Percentiles rank a stretch among this genome's conserved stretches.
Evolutionary conservation across 2,113 vertebrate species (phyloP).

Genomic region (Corynorhinus townsendii): DNA sequence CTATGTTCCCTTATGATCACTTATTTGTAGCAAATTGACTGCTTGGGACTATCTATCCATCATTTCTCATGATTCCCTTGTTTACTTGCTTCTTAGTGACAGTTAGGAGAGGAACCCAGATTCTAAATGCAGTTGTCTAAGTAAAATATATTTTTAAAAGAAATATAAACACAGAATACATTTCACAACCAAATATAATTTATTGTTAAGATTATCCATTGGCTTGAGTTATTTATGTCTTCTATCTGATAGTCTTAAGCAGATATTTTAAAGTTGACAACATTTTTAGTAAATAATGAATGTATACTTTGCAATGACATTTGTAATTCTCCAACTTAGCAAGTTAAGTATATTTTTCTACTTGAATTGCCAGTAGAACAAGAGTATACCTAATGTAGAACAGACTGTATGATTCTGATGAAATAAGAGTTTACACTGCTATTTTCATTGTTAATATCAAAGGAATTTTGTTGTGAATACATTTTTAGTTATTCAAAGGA

Average conservation of each 20-base stretch:
- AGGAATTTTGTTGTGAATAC: conserved; percentile 4
- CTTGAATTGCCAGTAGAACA: conserved; percentile 37
- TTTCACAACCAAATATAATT: conserved; percentile 31
- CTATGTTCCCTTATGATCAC: no score
- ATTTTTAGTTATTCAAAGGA: conserved; percentile 23
- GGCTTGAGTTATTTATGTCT: neutral
- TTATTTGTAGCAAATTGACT: no score
- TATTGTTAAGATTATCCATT: neutral
- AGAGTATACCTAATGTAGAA: neutral
- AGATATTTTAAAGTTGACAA: neutral
- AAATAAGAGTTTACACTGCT: conserved; percentile 36
- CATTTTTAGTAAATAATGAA: conserved; percentile 9
- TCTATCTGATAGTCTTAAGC: neutral
- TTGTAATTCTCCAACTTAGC: conserved; percentile 33
- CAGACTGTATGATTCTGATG: conserved; percentile 31
- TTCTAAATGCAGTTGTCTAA: neutral
- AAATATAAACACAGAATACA: neutral
- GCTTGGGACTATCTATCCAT: neutral
- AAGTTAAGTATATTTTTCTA: conserved; percentile 43
- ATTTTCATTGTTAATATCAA: conserved; percentile 45
- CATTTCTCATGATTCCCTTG: neutral
- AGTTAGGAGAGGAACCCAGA: neutral
- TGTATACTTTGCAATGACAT: conserved; percentile 5
- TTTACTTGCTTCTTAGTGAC: neutral
- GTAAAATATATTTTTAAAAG: neutral